Evolutionary conservation across 1,140 invertebrate species (phyloP).

Genomic region (Lasioglossum albipes): DNA sequence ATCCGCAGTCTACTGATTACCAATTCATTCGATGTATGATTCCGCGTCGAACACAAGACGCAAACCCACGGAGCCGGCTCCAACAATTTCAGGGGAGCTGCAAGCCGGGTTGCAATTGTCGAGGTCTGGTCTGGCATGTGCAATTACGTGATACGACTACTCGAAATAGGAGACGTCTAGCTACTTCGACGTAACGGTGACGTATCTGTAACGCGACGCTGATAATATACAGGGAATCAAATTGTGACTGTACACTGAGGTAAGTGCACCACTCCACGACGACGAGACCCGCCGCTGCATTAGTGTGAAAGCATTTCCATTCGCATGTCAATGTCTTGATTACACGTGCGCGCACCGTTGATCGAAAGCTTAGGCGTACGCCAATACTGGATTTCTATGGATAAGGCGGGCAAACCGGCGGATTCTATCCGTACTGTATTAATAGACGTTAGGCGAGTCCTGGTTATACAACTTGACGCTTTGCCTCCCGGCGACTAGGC

Average conservation of each 20-base stretch:
- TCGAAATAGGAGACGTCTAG: no score
- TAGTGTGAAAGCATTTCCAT: not conserved
- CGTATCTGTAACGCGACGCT: constrained; percentile 22
- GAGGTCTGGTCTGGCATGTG: no score
- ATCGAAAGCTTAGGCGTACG: not conserved
- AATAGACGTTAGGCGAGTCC: not conserved
- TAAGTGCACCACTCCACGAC: not conserved
- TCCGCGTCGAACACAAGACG: no score
- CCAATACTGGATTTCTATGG: not conserved
- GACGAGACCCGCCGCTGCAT: not conserved
- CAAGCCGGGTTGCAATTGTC: no score
- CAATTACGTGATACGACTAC: no score
- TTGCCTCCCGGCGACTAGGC: no score
- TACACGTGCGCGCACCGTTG: not conserved
- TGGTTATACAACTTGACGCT: not conserved
- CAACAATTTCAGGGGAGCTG: no score
- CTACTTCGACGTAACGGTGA: not conserved
- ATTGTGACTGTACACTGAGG: not conserved
- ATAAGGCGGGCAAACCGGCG: not conserved
- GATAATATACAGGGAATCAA: constrained; percentile 23
- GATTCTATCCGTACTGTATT: not conserved
- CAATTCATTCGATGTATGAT: no score
- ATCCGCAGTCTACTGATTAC: no score
- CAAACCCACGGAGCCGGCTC: no score
- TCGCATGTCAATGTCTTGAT: not conserved